A percentile compares a stretch with the other conserved stretches of the same genome.
phyloP scores from a whole-genome alignment of 30 jellyfish, hydroid and myxozoan genomes.

The Aurelia aurita region DNA sequence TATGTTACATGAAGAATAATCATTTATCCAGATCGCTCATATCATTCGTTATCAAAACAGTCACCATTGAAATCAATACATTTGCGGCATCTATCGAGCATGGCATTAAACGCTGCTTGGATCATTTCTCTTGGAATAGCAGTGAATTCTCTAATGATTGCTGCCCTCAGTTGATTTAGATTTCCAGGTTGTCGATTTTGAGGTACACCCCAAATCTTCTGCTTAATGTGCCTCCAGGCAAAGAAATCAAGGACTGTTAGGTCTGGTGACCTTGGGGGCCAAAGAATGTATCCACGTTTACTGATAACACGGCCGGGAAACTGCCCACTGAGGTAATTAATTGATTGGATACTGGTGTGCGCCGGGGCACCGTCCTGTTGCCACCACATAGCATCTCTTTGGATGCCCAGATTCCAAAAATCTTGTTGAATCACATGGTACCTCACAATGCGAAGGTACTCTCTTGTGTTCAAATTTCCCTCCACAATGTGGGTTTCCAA shows the following conservation, averaged over 20 bases:
- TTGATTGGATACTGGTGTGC: too few relatives aligned
- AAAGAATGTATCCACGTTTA: not conserved
- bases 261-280: constrained; percentile 17
- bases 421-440: not conserved
- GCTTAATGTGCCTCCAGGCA: constrained; percentile 5
- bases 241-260: constrained; percentile 12
- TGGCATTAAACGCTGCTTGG: not conserved
- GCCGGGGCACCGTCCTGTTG: too few relatives aligned
- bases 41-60: not conserved
- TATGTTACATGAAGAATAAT: too few relatives aligned
- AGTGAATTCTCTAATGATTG: too few relatives aligned
- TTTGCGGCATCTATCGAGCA: not conserved
- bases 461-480: not conserved
- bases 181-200: not conserved
- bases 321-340: too few relatives aligned
- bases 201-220: constrained; percentile 8
- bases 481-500: constrained; percentile 8
- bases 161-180: not conserved
- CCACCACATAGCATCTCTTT: too few relatives aligned
- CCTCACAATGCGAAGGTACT: constrained; percentile 1
- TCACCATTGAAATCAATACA: not conserved
- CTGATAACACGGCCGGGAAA: too few relatives aligned
- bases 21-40: too few relatives aligned
- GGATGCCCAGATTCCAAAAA: not conserved
- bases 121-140: too few relatives aligned